Base-by-base conservation (phyloP, 1,140 invertebrate species). In the Orussus abietinus region DNA sequence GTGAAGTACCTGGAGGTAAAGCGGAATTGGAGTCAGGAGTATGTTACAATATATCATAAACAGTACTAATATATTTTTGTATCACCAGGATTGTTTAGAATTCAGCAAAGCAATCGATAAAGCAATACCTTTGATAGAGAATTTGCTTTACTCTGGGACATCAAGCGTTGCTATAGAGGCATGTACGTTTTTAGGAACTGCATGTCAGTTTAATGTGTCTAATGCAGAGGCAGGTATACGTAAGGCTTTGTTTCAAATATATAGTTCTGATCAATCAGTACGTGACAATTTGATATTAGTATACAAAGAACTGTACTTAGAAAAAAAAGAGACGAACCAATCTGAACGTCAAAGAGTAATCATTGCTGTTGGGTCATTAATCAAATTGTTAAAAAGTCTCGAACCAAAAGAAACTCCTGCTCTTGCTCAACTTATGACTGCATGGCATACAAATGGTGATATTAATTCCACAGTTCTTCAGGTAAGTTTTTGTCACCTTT, bases 121-220 rank as follows among this genome's bases (percentile, higher is more conserved):
- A 35, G 79, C 84, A 0, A 76, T 92, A 31, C 85, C 86, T 1
- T 53, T 85, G 4, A 77, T 88, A 9, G 81, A 84, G 51, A 75
- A 82, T 9, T 66, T 92, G 49, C 69, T 93, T 2, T 80, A 82
- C 50, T 91, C 89, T 0, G 81, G 84, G 52, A 82, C 80, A 43
- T 75, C 80, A 1, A 78, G 83, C 1, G 91, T 93, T 65, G 83
- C 91, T 0, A 76, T 84, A 22, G 91, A 93, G 70, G 83, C 90
- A 0, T 85, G 92, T 28, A 81, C 88, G 34, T 88, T 94, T 59
- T 87, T 94, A 47, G 87, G 86, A 0, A 81, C 81, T 0, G 86
- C 86, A 3, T 85, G 83, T 59, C 80, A 88, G 55, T 90, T 91
- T 62, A 81, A 83, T 33, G 76, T 93, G 10, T 74, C 80, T 25